Evolutionary conservation across 2,113 vertebrate species (phyloP).

Genomic region (Plecotus auritus): DNA sequence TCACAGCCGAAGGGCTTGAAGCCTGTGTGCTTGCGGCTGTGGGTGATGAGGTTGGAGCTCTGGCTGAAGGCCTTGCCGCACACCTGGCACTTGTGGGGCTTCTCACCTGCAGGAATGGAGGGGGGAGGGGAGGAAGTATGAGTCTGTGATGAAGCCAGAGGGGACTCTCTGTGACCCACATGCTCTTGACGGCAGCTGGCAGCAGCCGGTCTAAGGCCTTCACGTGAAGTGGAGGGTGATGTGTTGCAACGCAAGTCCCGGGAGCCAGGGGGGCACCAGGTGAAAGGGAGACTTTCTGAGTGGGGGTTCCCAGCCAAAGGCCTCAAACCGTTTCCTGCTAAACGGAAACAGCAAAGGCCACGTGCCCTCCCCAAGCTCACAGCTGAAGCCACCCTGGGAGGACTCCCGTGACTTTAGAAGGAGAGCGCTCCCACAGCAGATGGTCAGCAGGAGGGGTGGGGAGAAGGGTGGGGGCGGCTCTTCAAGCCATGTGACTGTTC

Average conservation of each 20-base stretch:
- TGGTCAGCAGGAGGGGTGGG: slow-evolving; percentile 27
- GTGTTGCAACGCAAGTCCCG: background rate
- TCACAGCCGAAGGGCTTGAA: slow-evolving; percentile 99
- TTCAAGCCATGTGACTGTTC: slow-evolving; percentile 42
- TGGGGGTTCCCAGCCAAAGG: slow-evolving; percentile 53
- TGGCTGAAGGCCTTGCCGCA: slow-evolving; percentile 99
- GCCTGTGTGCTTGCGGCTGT: slow-evolving; percentile 98
- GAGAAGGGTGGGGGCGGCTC: background rate
- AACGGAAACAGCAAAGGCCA: slow-evolving; percentile 61
- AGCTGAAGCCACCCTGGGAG: slow-evolving; percentile 51
- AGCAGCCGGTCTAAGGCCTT: background rate
- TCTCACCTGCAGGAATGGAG: slow-evolving; percentile 88
- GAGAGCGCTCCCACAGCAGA: slow-evolving; percentile 42
- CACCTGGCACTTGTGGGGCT: slow-evolving; percentile 99
- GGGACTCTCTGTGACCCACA: slow-evolving; percentile 8
- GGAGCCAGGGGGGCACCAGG: slow-evolving; percentile 20
- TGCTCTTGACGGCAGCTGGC: slow-evolving; percentile 33
- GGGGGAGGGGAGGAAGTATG: slow-evolving; percentile 20
- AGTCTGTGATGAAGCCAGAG: background rate
- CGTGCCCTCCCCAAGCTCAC: slow-evolving; percentile 28
- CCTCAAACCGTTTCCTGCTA: slow-evolving; percentile 66
- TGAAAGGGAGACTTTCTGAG: slow-evolving; percentile 39
- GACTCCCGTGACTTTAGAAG: slow-evolving; percentile 38
- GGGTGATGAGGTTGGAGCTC: slow-evolving; percentile 99
- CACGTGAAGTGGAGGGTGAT: background rate